These are phyloP conservation scores for Electrona antarctica DNA, from an alignment of 2,113 vertebrate species.

Conservation along the genomic window DNA sequence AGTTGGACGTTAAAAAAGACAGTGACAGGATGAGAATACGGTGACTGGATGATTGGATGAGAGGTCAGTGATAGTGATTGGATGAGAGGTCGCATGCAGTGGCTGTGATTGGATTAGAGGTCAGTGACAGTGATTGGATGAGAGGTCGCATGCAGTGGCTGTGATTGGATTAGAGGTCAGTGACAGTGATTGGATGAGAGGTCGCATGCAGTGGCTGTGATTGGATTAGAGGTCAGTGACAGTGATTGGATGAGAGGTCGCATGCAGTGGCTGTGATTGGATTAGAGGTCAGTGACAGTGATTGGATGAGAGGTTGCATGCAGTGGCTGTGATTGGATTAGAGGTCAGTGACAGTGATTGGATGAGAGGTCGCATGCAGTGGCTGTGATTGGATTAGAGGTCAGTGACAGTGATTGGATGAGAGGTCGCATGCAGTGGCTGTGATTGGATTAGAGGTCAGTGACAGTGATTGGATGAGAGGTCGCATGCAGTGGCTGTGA, in stretches of 20 bases:
- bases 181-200: too few species aligned
- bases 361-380: neutral
- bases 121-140: slow-evolving; percentile 22
- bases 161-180: too few species aligned
- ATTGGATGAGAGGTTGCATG: neutral
- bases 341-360: neutral
- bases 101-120: neutral
- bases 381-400: too few species aligned
- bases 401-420: neutral
- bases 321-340: neutral
- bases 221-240: too few species aligned
- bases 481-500: neutral
- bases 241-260: too few species aligned
- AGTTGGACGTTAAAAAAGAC: neutral
- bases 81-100: neutral
- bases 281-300: too few species aligned
- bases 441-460: neutral
- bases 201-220: too few species aligned
- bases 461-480: neutral
- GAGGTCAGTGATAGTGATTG: neutral
- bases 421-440: neutral
- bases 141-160: too few species aligned
- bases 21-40: neutral
- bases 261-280: too few species aligned
- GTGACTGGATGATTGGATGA: neutral